These are phyloP conservation scores for Ascaphus truei DNA, from an alignment of 2,113 vertebrate genomes.

Conservation along the genomic window DNA sequence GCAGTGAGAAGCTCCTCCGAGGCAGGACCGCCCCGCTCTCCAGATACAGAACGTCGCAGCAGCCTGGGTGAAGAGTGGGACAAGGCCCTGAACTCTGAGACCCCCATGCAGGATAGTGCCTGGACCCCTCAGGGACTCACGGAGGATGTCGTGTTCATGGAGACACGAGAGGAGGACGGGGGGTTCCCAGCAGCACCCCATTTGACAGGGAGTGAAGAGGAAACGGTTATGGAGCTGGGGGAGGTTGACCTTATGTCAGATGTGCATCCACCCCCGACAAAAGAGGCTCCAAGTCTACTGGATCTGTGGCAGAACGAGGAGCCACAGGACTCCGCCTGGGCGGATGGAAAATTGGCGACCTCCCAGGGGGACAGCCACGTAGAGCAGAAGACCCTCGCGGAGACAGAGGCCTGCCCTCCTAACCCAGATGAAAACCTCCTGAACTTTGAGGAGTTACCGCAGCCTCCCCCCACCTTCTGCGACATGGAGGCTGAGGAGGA, in stretches of 20 bases:
- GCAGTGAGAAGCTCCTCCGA: constrained; percentile 39
- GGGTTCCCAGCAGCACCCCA: constrained; percentile 21
- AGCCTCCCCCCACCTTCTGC: constrained; percentile 75
- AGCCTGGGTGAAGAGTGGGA: constrained; percentile 32
- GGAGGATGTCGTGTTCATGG: constrained; percentile 49
- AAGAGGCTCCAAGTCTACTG: constrained; percentile 62
- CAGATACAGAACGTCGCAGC: constrained; percentile 4
- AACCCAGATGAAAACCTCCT: constrained; percentile 65
- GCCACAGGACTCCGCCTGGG: constrained; percentile 17
- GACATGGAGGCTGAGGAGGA: constrained; percentile 63
- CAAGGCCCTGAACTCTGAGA: constrained; percentile 8
- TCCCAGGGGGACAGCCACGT: constrained; percentile 44
- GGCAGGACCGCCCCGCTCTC: constrained; percentile 43
- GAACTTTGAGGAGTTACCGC: constrained; percentile 86
- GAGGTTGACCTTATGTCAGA: constrained; percentile 36
- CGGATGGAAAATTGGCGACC: constrained; percentile 31
- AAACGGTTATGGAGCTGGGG: constrained; percentile 33
- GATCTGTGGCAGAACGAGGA: constrained; percentile 79
- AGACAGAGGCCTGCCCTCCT: constrained; percentile 40
- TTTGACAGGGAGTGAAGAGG: constrained; percentile 22
- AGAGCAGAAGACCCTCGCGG: constrained; percentile 33
- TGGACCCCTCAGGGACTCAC: constrained; percentile 44
- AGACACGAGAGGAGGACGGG: constrained; percentile 47
- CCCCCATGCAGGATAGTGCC: constrained; percentile 1
- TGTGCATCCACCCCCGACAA: constrained; percentile 44